Conservation (phyloP, 53 echinoderm and acorn worm genomes). For the Arbacia lixula region DNA sequence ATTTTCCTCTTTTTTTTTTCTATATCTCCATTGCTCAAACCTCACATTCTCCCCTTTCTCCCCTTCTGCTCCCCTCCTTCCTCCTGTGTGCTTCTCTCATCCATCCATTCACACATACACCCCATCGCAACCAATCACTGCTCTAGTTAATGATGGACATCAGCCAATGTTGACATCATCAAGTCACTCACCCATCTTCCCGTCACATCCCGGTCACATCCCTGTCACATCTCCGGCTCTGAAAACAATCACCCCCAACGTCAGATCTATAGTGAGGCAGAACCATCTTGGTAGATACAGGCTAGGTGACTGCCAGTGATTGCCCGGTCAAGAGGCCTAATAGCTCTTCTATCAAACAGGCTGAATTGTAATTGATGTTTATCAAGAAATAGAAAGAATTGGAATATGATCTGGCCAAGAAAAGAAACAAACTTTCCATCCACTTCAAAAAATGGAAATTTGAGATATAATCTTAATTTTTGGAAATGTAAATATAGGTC, state of each 20-base stretch:
- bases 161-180: neutral
- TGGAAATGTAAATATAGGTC: too few species aligned
- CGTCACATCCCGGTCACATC: slow-evolving; percentile 6
- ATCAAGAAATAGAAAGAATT: too few species aligned
- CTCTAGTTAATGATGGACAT: slow-evolving; percentile 11
- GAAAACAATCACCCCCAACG: slow-evolving; percentile 29
- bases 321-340: too few species aligned
- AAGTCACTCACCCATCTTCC: slow-evolving; percentile 44
- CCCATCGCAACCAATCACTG: neutral
- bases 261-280: too few species aligned
- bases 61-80: neutral
- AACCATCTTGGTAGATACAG: too few species aligned
- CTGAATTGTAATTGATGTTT: too few species aligned
- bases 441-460: too few species aligned
- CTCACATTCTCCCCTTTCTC: neutral
- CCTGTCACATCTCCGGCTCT: neutral
- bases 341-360: too few species aligned
- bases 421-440: too few species aligned
- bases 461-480: too few species aligned
- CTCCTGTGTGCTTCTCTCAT: neutral
- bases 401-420: too few species aligned
- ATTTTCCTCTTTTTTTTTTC: neutral
- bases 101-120: neutral
- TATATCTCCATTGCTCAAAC: neutral
- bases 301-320: too few species aligned